Evolutionary conservation across 2,113 vertebrate genomes (phyloP), one percentile per base, ranked within the genome.

Genomic region (Sciurus niger): DNA sequence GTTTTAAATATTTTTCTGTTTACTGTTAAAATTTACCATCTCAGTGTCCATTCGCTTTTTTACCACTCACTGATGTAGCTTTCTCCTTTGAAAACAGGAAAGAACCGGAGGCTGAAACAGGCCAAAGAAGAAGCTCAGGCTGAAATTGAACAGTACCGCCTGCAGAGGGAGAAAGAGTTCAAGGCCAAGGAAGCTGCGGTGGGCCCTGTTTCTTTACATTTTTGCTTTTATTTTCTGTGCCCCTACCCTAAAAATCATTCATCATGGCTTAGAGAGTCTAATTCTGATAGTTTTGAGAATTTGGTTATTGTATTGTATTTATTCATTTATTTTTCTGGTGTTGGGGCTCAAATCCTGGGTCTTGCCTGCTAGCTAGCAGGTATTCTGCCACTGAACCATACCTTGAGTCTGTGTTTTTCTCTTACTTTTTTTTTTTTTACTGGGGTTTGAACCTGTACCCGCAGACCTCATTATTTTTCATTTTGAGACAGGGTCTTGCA

Each of bases 111-210:
- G 93, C 98, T 99, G 99, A 99, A 99, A 98, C 99, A 99, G 98
- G 99, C 99, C 1, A 99, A 99, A 96, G 99, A 99, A 97, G 99
- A 99, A 87, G 99, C 99, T 1, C 99, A 99, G 98, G 99, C 99
- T 0, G 99, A 99, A 98, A 99, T 99, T 16, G 99, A 99, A 86
- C 99, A 99, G 96, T 99, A 99, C 89, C 99, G 99, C 22, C 98
- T 99, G 85, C 99, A 99, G 98, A 99, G 99, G 43, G 99, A 99
- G 97, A 99, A 99, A 91, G 99, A 99, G 93, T 99, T 99, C 98
- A 99, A 99, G 98, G 99, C 99, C 95, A 99, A 99, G 96, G 99
- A 99, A 97, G 99, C 99, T 14, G 99, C 99, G 48, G 99, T 99
- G 96, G 98, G 98, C 97, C 84, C 10, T 24, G 0, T 89, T 85